Percentiles rank a stretch among this genome's conserved stretches.
Conservation (phyloP, 2,888 invertebrate species). For the Trissolcus brochymenae region DNA sequence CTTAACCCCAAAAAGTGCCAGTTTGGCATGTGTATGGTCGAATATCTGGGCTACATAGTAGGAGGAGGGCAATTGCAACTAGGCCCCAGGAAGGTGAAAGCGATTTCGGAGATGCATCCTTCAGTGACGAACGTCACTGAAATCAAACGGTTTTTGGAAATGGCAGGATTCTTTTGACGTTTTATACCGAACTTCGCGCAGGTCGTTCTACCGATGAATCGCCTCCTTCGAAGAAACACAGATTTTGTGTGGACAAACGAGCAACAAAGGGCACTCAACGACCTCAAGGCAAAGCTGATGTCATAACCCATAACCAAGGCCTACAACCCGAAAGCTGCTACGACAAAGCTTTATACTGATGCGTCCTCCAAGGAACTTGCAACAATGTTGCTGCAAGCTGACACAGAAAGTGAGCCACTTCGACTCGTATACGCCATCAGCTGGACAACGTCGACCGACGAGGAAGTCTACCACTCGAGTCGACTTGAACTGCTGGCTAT, state of each 20-base stretch:
- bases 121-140: too few species aligned
- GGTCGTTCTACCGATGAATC: neutral
- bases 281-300: neutral
- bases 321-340: neutral
- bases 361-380: slow-evolving; percentile 3
- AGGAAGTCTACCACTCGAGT: slow-evolving; percentile 55
- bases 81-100: slow-evolving; percentile 18
- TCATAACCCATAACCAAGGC: neutral
- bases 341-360: slow-evolving; percentile 2
- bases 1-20: slow-evolving; percentile 13
- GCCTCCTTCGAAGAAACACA: neutral
- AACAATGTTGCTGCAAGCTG: slow-evolving; percentile 12
- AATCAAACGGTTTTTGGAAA: too few species aligned
- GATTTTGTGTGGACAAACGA: neutral
- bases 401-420: neutral
- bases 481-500: slow-evolving; percentile 60
- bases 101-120: too few species aligned
- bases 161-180: too few species aligned
- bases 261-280: neutral
- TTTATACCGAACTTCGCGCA: slow-evolving; percentile 4
- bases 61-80: slow-evolving; percentile 25
- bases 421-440: slow-evolving; percentile 11
- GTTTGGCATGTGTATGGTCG: slow-evolving; percentile 24
- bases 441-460: neutral
- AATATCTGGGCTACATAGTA: slow-evolving; percentile 23